Percentiles rank a stretch among this genome's conserved stretches.
phyloP scores from a whole-genome alignment of 2,888 invertebrate species.

The Zonitis immaculata region DNA sequence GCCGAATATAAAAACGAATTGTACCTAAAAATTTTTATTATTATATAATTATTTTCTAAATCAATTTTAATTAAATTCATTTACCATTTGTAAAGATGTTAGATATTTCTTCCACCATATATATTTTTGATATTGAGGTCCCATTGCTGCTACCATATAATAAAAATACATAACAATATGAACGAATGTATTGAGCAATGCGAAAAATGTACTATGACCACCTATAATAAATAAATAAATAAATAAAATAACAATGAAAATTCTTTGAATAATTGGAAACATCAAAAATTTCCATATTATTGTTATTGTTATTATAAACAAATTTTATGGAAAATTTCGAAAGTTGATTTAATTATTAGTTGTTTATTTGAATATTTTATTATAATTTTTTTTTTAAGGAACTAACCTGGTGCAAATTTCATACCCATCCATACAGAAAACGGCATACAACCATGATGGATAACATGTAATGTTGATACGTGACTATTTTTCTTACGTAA shows the following conservation, averaged over 20 bases:
- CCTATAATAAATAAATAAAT: conserved; percentile 67
- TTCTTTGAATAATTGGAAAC: conserved; percentile 22
- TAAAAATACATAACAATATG: conserved; percentile 98
- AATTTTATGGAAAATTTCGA: not conserved
- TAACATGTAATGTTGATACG: conserved; percentile 85
- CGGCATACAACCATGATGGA: conserved; percentile 95
- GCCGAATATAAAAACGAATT: conserved; percentile 86
- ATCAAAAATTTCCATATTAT: not conserved
- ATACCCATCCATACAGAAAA: conserved; percentile 92
- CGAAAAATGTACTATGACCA: conserved; percentile 96
- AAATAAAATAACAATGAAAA: too few species aligned
- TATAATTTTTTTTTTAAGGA: not conserved
- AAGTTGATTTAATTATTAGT: not conserved
- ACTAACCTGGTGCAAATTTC: conserved; percentile 86
- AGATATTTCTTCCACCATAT: conserved; percentile 98
- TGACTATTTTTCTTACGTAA: conserved; percentile 90
- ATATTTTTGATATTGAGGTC: conserved; percentile 86
- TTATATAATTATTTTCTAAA: conserved; percentile 5
- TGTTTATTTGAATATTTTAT: not conserved
- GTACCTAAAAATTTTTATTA: conserved; percentile 59
- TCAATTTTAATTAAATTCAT: conserved; percentile 20
- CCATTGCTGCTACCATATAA: conserved; percentile 93
- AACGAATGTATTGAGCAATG: conserved; percentile 89
- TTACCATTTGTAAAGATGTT: conserved; percentile 91
- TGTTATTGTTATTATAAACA: not conserved